Base-by-base conservation (phyloP, 1,140 invertebrate genomes). In the Musca domestica region DNA sequence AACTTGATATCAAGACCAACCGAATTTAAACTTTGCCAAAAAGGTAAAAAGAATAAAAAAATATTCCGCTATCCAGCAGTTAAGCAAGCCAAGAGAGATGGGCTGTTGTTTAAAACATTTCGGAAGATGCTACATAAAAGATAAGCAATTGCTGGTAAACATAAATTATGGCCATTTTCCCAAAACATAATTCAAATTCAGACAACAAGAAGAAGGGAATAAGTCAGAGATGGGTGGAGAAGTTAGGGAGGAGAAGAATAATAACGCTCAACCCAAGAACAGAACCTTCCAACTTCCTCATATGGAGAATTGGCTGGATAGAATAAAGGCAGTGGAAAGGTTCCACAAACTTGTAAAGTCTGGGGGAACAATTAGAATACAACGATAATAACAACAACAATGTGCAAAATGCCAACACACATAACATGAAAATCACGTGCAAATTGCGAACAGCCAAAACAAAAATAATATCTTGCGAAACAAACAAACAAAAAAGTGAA, bases 361-460 rank as follows among this genome's bases (percentile, higher is more conserved):
- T 30, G 54, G 5, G 5, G 4, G 10, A 23, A 54, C 51, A 54
- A 54, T 54, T 54, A 54, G 51, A 54, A 58, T 58, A 58, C 27
- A 30, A 30, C 27, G 3, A 30, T 9, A 30, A 30, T 9, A 30
- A 30, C 27, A 30, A 30, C 27, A 30, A 30, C 27, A 30, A 30
- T 30, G 27, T 30, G 27, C 54, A 58, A 30, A 58, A 58, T 58
- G 27, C 25, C 54, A 58, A 58, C 54, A 27, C 27, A 3, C 3
- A 30, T 30, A 52, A 58, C 54, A 58, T 58, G 54, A 58, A 58
- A 58, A 58, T 58, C 54, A 58, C 54, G 54, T 58, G 54, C 23
- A 58, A 58, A 58, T 58, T 58, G 22, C 14, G 14, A 58, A 30
- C 25, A 58, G 6, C 51, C 12, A 54, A 22, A 9, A 20, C 51